Base-by-base conservation (phyloP, 2,113 vertebrate species). In the Siphamia tubifer region DNA sequence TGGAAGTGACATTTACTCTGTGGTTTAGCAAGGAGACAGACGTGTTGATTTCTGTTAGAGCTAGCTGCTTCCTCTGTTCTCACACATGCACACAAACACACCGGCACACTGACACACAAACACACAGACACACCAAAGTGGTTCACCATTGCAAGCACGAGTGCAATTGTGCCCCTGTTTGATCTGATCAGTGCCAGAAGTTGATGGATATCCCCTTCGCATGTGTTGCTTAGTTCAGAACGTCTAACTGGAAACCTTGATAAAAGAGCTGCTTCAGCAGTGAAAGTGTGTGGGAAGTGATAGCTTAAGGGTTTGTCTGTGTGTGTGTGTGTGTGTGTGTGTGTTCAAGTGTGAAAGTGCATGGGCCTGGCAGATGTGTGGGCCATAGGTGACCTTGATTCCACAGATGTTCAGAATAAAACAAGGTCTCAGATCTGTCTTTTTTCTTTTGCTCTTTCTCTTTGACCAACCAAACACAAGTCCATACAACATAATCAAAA, bases 1-100 rank as follows among this genome's bases (percentile, higher is more conserved):
- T 77, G 64, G 55, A 83, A 77, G 69, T 79, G 81, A 86, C 79
- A 60, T 79, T 85, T 81, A 42, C 56, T 42, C 66, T 86, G 85
- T 73, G 87, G 81, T 84, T 85, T 71, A 36, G 30, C 55, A 53
- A 53, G 69, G 44, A 90, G 75, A 70, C 61, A 83, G 68, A 79
- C 80, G 48, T 72, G 40, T 54, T 75, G 73, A 75, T 85, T 82
- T 88, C 77, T 64, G 65, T 82, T 72, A 63, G 47, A 76, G 66
- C 64, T 62, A 23, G 28, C 49, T 43, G 36, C 68, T 86, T 72
- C 35, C 52, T 80, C 57, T 28, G 21, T 9, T 52, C 34, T 62
- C 36, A 20, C 10, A 19, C 44, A 19, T 20, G 8, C 56, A 24
- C 42, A n/a, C 34, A 40, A 9, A 34, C 35, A 15, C 23, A 25